phyloP scores from a whole-genome alignment of 2,888 invertebrate species.

The Antitype chi region DNA sequence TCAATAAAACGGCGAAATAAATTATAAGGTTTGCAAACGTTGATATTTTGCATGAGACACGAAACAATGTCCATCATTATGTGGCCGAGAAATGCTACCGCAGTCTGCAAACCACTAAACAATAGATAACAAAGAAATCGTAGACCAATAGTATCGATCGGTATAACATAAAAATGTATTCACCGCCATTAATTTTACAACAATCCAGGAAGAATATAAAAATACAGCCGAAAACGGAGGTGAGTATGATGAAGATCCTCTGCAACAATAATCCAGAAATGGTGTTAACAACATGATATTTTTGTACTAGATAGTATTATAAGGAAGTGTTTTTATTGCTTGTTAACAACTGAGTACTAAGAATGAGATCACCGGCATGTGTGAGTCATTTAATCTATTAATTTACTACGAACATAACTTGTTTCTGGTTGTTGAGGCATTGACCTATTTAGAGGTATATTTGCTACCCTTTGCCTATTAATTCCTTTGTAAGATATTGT shows the following conservation, averaged over 20 bases:
- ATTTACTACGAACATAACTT: conserved; percentile 73
- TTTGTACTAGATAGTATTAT: conserved; percentile 64
- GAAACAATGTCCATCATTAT: neutral
- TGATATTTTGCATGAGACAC: conserved; percentile 23
- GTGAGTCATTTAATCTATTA: conserved; percentile 82
- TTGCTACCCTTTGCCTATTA: conserved; percentile 64
- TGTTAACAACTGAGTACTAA: conserved; percentile 65
- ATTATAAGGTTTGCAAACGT: conserved; percentile 36
- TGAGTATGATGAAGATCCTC: conserved; percentile 15
- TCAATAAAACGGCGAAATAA: conserved; percentile 50
- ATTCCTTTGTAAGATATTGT: conserved; percentile 17
- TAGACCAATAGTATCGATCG: neutral
- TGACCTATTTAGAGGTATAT: conserved; percentile 78
- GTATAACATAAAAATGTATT: neutral
- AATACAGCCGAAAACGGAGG: neutral
- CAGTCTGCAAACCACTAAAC: neutral
- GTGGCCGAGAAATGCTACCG: neutral
- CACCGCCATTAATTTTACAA: no score
- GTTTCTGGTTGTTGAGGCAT: conserved; percentile 75
- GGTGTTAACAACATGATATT: conserved; percentile 59
- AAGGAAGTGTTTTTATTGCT: conserved; percentile 71
- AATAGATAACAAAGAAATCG: neutral
- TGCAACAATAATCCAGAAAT: conserved; percentile 41
- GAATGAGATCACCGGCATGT: conserved; percentile 77
- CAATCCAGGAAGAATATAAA: neutral